Base-by-base conservation (phyloP, 2,888 invertebrate species). In the Platerodrilus igneus region DNA sequence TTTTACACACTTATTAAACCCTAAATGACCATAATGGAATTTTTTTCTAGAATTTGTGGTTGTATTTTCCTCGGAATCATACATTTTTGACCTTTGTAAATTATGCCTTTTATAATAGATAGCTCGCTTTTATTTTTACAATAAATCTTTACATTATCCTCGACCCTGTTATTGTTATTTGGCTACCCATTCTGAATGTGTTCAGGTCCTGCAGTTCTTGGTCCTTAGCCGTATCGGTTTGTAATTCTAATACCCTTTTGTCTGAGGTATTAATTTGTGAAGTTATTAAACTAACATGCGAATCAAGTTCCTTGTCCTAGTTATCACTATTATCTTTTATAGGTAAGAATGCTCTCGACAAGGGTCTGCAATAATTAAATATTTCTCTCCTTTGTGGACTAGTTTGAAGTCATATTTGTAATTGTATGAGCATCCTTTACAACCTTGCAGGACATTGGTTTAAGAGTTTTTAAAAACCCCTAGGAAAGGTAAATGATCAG, bases 1-100 rank as follows among this genome's bases (percentile, higher is more conserved):
- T 7, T 25, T 37, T 40, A 50, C 48, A 31, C 48, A 52, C 31
- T 53, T 54, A 25, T 51, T 53, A 3, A 52, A 37, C 4, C 57
- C 53, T 21, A 55, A 23, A 36, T 60, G 58, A 3, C 44, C 41
- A 38, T 55, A 52, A 29, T 58, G 56, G 10, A 58, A 35, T n/a
- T n/a, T 23, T 41, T 43, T 4, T 43, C 21, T 13, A 58, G 32
- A 33, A 58, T 54, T 23, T 50, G 36, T 10, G 33, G 35, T 41
- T 50, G 47, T 6, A 52, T 27, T 7, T 13, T 43, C 7, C 41
- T 45, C 8, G 55, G 52, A 19, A 57, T 34, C 6, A 55, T 21
- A 2, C 54, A 10, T 17, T 28, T 14, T 17, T 37, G 28, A 10
- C 30, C 28, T 42, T 48, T 41, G 10, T 45, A 45, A 16, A 51